Conservation (phyloP, 1,140 invertebrate genomes). For the Calephelis virginiensis region DNA sequence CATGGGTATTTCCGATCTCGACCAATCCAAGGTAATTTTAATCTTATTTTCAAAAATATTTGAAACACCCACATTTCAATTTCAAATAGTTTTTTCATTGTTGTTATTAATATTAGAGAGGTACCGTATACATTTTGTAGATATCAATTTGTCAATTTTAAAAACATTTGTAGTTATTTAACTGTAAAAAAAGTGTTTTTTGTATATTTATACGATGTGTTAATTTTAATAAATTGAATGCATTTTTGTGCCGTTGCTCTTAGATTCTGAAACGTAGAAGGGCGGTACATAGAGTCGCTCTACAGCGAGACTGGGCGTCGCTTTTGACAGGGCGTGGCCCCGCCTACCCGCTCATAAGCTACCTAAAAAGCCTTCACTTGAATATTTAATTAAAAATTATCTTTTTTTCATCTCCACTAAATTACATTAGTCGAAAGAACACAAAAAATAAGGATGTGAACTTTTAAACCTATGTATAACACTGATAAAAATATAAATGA, state of each 20-base stretch:
- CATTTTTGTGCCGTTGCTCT: constrained; percentile 20
- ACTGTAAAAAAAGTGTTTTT: too few relatives aligned
- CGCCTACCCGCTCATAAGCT: constrained; percentile 52
- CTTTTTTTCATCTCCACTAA: not conserved
- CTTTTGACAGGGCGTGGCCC: constrained; percentile 53
- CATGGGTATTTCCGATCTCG: too few relatives aligned
- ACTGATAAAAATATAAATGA: not conserved
- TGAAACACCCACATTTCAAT: too few relatives aligned
- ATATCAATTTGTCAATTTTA: too few relatives aligned
- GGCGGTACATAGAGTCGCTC: constrained; percentile 49
- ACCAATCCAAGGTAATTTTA: too few relatives aligned
- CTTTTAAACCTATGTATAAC: not conserved
- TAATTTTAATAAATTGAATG: constrained; percentile 7
- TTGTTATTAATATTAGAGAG: too few relatives aligned
- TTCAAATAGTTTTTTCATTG: too few relatives aligned
- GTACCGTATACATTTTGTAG: too few relatives aligned
- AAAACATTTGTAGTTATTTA: too few relatives aligned
- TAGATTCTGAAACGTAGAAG: constrained; percentile 30
- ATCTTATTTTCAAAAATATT: too few relatives aligned
- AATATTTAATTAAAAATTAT: constrained; percentile 20
- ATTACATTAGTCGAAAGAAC: not conserved
- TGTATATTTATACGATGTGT: constrained; percentile 20
- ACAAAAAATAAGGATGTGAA: not conserved
- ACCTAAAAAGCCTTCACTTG: constrained; percentile 23
- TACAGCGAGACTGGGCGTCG: constrained; percentile 63